Evolutionary conservation across 2,888 invertebrate species (phyloP), one percentile per base, ranked within the genome.

Genomic region (Anaspis maculata): DNA sequence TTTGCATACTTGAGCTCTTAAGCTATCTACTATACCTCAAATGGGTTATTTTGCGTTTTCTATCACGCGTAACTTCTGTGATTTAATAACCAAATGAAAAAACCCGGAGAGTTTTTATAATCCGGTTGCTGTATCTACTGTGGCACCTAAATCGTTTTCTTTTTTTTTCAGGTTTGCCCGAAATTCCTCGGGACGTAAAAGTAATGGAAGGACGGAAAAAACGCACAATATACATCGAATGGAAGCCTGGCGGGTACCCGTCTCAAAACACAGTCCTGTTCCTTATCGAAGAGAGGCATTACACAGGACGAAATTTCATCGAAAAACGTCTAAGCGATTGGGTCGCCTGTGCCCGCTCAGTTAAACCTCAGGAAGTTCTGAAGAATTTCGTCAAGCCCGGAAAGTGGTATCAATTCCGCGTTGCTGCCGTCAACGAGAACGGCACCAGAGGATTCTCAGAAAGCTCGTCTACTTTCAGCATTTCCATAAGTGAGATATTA

Each of bases 391-490:
- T 76, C 28, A 77, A 76, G 52, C 79, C 81, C 0, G 84, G 83
- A 3, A 74, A 78, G 28, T 84, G 83, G 83, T 85, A 84, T 61
- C 77, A 83, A 46, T 83, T 84, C 54, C 70, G 84, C n/a, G 78
- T 84, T 3, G 83, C 84, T 0, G 79, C 84, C 1, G 74, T 85
- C 2, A 83, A 79, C 54, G 73, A 72, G 1, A 72, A 76, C 30
- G 85, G 85, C 0, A 81, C 82, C 3, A 67, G 76, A 39, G 85
- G 85, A 6, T 85, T 77, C 52, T 83, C 83, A 0, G 64, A 68
- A 12, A 73, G 73, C 0, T 76, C 76, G 3, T 53, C 67, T 1
- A 70, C 74, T 0, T 78, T 79, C 54, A 75, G 73, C 16, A 70
- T 74, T 0, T 67, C 73, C 1, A 61, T 68, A 38, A 73, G 62